Evolutionary conservation across 2,888 invertebrate genomes (phyloP).

Genomic region (Arrhopalites spinosus): DNA sequence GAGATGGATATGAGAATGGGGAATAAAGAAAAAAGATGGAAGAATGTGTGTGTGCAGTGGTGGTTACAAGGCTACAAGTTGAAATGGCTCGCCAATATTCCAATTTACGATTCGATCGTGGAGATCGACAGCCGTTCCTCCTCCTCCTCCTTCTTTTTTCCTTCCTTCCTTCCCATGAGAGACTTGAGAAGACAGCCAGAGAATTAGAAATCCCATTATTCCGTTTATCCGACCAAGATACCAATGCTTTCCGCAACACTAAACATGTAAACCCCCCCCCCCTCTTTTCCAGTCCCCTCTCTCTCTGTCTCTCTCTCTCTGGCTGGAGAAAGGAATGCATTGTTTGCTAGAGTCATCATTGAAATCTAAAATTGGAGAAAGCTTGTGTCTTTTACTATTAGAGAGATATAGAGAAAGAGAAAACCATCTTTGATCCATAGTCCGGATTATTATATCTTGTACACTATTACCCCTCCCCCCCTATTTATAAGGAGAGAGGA

Average conservation of each 20-base stretch:
- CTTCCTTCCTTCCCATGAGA: slow-evolving; percentile 4
- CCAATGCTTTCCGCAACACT: slow-evolving; percentile 28
- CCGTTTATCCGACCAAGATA: slow-evolving; percentile 33
- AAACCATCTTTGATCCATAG: neutral
- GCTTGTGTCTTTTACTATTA: no score
- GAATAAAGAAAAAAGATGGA: neutral
- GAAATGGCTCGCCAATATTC: slow-evolving; percentile 25
- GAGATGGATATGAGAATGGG: neutral
- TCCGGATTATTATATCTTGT: neutral
- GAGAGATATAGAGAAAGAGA: no score
- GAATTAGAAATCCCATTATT: slow-evolving; percentile 39
- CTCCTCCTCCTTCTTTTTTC: slow-evolving; percentile 2
- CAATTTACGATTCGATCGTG: neutral
- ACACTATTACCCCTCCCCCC: neutral
- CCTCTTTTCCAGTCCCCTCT: no score
- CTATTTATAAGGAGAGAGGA: neutral
- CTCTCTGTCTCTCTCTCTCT: neutral
- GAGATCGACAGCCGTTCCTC: slow-evolving; percentile 10
- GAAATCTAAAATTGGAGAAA: no score
- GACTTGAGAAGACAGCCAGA: slow-evolving; percentile 15
- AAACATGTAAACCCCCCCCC: neutral
- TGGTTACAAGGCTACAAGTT: slow-evolving; percentile 1
- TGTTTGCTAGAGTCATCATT: no score
- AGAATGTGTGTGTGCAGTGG: neutral
- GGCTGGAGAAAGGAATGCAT: no score